These are phyloP conservation scores for Diglossa cyanea DNA, from an alignment of 2,797 vertebrate species.

Conservation along the genomic window DNA sequence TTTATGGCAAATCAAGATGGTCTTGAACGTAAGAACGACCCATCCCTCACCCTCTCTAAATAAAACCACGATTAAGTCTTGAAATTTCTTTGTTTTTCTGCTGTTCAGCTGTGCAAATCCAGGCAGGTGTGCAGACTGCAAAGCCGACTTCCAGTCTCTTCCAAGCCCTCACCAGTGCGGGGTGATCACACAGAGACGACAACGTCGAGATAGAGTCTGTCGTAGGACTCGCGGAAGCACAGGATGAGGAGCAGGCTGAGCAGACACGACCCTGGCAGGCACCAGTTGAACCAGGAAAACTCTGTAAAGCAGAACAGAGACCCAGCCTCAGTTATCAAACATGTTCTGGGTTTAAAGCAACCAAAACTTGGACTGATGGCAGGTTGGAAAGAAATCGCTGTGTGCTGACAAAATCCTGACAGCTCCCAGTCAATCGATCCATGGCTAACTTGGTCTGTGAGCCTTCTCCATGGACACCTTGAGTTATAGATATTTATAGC, in stretches of 20 bases:
- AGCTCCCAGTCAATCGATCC: background rate
- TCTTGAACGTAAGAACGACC: background rate
- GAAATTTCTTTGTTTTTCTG: slow-evolving; percentile 22
- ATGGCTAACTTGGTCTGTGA: background rate
- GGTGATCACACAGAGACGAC: slow-evolving; percentile 88
- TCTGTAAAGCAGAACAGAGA: slow-evolving; percentile 80
- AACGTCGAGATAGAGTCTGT: slow-evolving; percentile 96
- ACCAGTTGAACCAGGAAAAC: slow-evolving; percentile 97
- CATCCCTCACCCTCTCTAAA: slow-evolving; percentile 22
- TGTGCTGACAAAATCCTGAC: background rate
- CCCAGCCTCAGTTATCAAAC: background rate
- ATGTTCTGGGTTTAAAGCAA: fast-evolving
- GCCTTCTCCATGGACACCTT: background rate
- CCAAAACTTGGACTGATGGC: background rate
- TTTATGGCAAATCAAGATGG: slow-evolving; percentile 29
- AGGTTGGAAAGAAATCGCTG: background rate
- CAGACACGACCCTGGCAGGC: slow-evolving; percentile 91
- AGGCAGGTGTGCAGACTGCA: slow-evolving; percentile 63
- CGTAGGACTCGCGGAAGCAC: slow-evolving; percentile 96
- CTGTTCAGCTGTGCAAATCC: slow-evolving; percentile 76
- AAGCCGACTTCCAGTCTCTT: slow-evolving; percentile 48
- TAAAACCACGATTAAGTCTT: slow-evolving; percentile 44
- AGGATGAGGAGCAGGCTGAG: slow-evolving; percentile 93
- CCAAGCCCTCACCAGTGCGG: background rate
- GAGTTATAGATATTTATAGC: background rate